A percentile compares a stretch with the other conserved stretches of the same genome.
These are phyloP conservation scores for Drosophila punjabiensis DNA, from an alignment of 1,140 invertebrate species.

Conservation along the genomic window DNA sequence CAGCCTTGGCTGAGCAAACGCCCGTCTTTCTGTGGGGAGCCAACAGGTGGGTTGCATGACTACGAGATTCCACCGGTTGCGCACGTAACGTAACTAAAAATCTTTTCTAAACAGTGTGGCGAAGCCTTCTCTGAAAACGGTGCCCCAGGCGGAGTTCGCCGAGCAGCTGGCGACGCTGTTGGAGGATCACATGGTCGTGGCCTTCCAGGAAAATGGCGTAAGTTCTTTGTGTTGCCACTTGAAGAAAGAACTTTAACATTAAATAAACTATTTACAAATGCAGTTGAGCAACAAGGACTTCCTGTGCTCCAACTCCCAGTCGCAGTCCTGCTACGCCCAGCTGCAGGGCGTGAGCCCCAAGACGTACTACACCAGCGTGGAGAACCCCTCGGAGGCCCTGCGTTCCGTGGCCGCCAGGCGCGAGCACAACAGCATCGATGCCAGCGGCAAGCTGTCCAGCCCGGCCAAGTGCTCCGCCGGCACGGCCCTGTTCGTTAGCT, in stretches of 20 bases:
- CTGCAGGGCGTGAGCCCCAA: slow-evolving; percentile 69
- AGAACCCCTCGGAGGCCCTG: slow-evolving; percentile 74
- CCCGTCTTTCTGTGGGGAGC: slow-evolving; percentile 80
- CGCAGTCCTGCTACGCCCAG: slow-evolving; percentile 75
- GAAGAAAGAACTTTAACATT: background rate
- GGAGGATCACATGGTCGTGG: slow-evolving; percentile 79
- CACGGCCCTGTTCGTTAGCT: slow-evolving; percentile 77
- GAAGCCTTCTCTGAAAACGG: slow-evolving; percentile 66
- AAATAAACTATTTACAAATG: background rate
- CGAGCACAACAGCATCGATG: slow-evolving; percentile 68
- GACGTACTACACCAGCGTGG: slow-evolving; percentile 78
- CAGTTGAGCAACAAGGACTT: slow-evolving; percentile 76
- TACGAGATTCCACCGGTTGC: slow-evolving; percentile 14
- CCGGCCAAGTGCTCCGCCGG: slow-evolving; percentile 67
- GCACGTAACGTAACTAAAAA: background rate
- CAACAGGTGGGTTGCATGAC: slow-evolving; percentile 70
- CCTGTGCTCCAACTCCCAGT: slow-evolving; percentile 59
- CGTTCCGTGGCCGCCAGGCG: slow-evolving; percentile 53
- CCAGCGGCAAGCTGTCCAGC: slow-evolving; percentile 58
- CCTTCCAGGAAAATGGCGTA: slow-evolving; percentile 81
- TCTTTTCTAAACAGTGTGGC: slow-evolving; percentile 33
- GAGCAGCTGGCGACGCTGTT: slow-evolving; percentile 56
- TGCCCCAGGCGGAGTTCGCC: slow-evolving; percentile 67
- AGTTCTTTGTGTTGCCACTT: slow-evolving; percentile 30
- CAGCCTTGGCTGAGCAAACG: slow-evolving; percentile 75